A percentile compares a stretch with the other conserved stretches of the same genome.
Conservation (phyloP, 2,888 invertebrate genomes). For the Microctonus brassicae region DNA sequence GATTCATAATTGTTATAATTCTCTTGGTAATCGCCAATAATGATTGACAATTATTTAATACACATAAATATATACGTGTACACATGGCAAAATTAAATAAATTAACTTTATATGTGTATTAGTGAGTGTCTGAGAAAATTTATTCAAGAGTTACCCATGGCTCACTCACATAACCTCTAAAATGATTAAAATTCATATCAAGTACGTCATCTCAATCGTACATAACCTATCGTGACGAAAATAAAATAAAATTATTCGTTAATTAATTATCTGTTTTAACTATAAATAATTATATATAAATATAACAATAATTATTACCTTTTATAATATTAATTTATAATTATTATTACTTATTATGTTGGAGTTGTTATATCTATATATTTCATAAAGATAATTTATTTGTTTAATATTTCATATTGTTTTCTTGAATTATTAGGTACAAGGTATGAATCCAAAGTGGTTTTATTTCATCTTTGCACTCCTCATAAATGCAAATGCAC, state of each 20-base stretch:
- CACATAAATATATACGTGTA: too few species aligned
- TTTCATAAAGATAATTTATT: background rate
- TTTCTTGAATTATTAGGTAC: conserved; percentile 31
- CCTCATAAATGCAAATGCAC: conserved; percentile 35
- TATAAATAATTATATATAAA: too few species aligned
- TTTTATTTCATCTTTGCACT: conserved; percentile 45
- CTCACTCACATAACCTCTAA: conserved; percentile 1
- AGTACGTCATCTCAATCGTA: background rate
- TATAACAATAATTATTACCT: too few species aligned
- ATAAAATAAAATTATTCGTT: too few species aligned
- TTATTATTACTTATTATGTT: too few species aligned
- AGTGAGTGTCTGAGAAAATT: conserved; percentile 33
- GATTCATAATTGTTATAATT: background rate
- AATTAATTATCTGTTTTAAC: too few species aligned
- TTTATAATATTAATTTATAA: too few species aligned
- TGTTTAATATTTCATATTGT: background rate
- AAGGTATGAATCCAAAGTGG: conserved; percentile 52
- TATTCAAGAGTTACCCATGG: conserved; percentile 20
- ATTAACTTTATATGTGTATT: conserved; percentile 24
- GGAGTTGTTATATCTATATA: background rate
- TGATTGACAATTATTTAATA: conserved; percentile 42
- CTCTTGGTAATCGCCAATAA: conserved; percentile 21
- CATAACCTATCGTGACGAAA: too few species aligned
- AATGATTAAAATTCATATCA: conserved; percentile 19
- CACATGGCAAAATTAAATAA: conserved; percentile 36